A percentile compares a stretch with the other conserved stretches of the same genome.
These are phyloP conservation scores for Maniola jurtina DNA, from an alignment of 1,140 invertebrate species.

Conservation along the genomic window DNA sequence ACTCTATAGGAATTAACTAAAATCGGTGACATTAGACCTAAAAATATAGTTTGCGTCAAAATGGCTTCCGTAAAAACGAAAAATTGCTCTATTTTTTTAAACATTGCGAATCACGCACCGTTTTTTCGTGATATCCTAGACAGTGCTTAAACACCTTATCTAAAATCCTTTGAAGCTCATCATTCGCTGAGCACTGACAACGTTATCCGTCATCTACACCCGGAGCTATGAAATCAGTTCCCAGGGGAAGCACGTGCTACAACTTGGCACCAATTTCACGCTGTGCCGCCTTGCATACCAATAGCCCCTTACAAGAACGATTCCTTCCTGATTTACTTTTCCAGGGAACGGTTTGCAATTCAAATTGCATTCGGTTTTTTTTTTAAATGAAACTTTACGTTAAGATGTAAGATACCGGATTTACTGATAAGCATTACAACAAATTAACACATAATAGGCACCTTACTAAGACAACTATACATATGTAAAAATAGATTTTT, in stretches of 20 bases:
- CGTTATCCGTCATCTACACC: constrained; percentile 38
- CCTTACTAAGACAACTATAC: too few relatives aligned
- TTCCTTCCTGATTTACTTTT: constrained; percentile 14
- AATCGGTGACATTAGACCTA: too few relatives aligned
- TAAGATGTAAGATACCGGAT: too few relatives aligned
- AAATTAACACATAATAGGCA: too few relatives aligned
- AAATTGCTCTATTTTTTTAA: too few relatives aligned
- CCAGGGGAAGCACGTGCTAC: constrained; percentile 25
- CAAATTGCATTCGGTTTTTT: neutral
- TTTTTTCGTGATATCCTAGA: too few relatives aligned
- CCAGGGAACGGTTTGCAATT: constrained; percentile 13
- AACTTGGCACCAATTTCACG: constrained; percentile 39
- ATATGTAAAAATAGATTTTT: too few relatives aligned
- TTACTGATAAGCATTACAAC: too few relatives aligned
- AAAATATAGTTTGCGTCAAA: too few relatives aligned
- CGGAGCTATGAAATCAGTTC: constrained; percentile 27
- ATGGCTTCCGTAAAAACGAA: too few relatives aligned
- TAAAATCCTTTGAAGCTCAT: neutral
- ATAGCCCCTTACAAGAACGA: constrained; percentile 11
- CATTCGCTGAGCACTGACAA: constrained; percentile 1
- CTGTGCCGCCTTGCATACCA: constrained; percentile 30
- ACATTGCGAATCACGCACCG: too few relatives aligned
- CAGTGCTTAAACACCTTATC: neutral
- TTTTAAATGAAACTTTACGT: neutral
- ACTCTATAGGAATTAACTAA: too few relatives aligned